Evolutionary conservation across 2,113 vertebrate species (phyloP).

Genomic region (Lasiurus cinereus): DNA sequence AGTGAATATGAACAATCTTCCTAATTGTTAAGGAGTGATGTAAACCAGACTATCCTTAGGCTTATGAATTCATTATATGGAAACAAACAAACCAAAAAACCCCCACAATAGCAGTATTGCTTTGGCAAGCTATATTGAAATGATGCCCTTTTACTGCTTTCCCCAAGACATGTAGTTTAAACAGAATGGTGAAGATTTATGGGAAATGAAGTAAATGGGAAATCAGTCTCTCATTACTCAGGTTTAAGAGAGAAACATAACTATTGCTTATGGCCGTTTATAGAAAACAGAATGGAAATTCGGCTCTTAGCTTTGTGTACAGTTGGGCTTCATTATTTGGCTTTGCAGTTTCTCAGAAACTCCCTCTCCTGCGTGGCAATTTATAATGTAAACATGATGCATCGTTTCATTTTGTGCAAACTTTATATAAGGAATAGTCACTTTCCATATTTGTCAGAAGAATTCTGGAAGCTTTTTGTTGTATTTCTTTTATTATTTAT

Average conservation of each 20-base stretch:
- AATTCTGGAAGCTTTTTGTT: neutral
- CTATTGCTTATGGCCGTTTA: conserved; percentile 58
- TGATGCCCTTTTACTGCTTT: conserved; percentile 7
- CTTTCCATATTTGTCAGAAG: neutral
- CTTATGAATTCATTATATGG: neutral
- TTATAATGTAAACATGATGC: conserved; percentile 37
- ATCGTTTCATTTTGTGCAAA: conserved; percentile 47
- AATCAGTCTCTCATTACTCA: neutral
- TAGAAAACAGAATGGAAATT: conserved; percentile 38
- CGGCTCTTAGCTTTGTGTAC: neutral
- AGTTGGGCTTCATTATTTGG: conserved; percentile 36
- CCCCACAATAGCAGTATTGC: neutral
- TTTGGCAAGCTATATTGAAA: conserved; percentile 44
- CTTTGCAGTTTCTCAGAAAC: conserved; percentile 49
- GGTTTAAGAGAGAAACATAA: conserved; percentile 43
- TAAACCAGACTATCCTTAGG: neutral
- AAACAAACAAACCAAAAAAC: neutral
- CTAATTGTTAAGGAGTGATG: conserved; percentile 4
- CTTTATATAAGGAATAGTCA: neutral
- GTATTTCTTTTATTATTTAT: neutral
- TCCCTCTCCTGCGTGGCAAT: neutral
- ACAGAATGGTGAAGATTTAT: neutral
- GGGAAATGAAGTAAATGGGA: neutral
- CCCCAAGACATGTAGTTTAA: neutral
- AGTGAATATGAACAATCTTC: conserved; percentile 12